These are phyloP conservation scores for Xiphophorus hellerii DNA, from an alignment of 2,113 vertebrate genomes.

Conservation along the genomic window DNA sequence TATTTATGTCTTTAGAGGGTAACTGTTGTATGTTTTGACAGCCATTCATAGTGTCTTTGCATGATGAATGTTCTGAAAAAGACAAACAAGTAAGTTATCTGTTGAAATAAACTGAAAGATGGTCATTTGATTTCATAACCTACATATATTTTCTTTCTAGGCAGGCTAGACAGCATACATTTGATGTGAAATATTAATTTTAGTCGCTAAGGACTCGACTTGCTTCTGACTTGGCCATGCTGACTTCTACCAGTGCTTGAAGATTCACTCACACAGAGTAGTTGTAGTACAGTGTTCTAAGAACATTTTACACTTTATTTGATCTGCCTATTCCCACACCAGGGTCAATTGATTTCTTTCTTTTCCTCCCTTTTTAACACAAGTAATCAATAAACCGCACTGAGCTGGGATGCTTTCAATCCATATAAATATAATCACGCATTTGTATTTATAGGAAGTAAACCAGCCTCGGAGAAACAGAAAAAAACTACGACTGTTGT, in stretches of 20 bases:
- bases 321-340: constrained; percentile 50
- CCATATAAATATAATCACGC: constrained; percentile 74
- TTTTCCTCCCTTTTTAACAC: constrained; percentile 55
- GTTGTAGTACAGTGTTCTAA: constrained; percentile 27
- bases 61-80: background rate
- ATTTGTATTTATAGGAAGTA: constrained; percentile 69
- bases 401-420: constrained; percentile 65
- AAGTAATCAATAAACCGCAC: constrained; percentile 73
- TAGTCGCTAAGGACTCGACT: background rate
- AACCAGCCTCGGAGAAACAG: constrained; percentile 47
- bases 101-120: background rate
- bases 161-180: background rate
- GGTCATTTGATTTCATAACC: background rate
- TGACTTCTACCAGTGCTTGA: background rate
- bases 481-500: constrained; percentile 57
- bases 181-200: background rate
- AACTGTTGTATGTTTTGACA: no score
- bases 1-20: background rate
- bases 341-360: constrained; percentile 63
- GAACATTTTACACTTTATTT: constrained; percentile 65
- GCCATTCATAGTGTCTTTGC: no score
- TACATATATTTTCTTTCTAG: background rate
- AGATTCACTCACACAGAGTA: background rate
- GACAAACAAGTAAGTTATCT: background rate
- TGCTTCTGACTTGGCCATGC: background rate